Conservation (phyloP, 37 sponge, comb jelly and placozoan species). For the Diacarnus erythraeanus region DNA sequence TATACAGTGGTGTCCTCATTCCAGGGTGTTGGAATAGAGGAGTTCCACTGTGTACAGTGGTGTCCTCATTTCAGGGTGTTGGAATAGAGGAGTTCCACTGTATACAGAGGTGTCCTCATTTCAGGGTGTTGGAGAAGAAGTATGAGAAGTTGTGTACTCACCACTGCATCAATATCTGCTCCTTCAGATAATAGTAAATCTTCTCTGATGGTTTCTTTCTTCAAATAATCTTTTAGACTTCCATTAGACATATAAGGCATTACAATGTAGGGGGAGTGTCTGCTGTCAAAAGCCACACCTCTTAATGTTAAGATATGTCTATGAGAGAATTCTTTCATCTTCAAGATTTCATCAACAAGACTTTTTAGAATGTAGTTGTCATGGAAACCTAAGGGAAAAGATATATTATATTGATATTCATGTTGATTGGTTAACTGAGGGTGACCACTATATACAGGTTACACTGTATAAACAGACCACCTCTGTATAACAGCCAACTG, state of each 20-base stretch:
- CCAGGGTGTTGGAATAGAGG: too few relatives aligned
- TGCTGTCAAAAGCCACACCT: constrained; percentile 1
- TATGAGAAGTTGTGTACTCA: too few relatives aligned
- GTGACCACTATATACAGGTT: too few relatives aligned
- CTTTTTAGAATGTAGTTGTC: not conserved
- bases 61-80: too few relatives aligned
- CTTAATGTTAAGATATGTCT: not conserved
- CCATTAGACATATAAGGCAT: constrained; percentile 29
- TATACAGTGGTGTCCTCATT: too few relatives aligned
- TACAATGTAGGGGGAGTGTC: not conserved
- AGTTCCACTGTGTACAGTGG: too few relatives aligned
- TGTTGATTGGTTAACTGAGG: not conserved
- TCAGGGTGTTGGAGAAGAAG: too few relatives aligned
- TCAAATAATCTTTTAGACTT: constrained; percentile 9
- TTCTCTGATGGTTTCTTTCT: not conserved
- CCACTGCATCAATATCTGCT: not conserved
- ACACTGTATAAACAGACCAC: too few relatives aligned
- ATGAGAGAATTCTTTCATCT: constrained; percentile 24
- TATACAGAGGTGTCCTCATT: too few relatives aligned
- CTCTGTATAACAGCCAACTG: too few relatives aligned
- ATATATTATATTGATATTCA: not conserved
- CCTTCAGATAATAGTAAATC: not conserved
- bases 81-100: too few relatives aligned
- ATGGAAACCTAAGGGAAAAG: not conserved
- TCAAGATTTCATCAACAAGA: not conserved